phyloP scores from a whole-genome alignment of 2,888 invertebrate genomes.

The Eupithecia abbreviata region DNA sequence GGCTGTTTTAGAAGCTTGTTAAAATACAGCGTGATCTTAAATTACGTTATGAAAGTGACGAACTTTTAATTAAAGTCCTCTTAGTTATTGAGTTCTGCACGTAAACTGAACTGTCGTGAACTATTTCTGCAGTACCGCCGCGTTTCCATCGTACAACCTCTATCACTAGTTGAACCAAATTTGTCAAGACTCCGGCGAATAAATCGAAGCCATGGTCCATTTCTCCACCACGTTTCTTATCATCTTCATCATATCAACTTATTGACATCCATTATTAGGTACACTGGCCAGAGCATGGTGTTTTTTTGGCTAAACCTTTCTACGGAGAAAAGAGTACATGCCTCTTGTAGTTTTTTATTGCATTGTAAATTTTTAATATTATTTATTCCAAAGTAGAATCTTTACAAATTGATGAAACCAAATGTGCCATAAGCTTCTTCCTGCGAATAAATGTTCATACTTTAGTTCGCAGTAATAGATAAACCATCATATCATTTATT shows the following conservation, averaged over 20 bases:
- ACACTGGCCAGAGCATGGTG: neutral
- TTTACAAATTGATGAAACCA: neutral
- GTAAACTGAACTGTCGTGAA: neutral
- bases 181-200: neutral
- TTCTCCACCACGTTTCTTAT: neutral
- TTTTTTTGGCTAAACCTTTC: neutral
- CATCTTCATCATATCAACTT: neutral
- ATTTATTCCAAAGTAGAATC: neutral
- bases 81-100: neutral
- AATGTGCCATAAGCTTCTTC: no score
- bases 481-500: no score
- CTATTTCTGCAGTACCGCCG: neutral
- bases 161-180: neutral
- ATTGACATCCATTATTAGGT: neutral
- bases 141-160: neutral
- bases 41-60: neutral
- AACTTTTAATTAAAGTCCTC: slow-evolving; percentile 1
- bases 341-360: neutral
- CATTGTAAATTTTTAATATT: neutral
- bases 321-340: neutral
- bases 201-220: neutral
- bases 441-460: no score
- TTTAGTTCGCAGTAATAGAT: no score
- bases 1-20: neutral
- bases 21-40: neutral